A percentile compares a stretch with the other conserved stretches of the same genome.
Evolutionary conservation across 2,888 invertebrate genomes (phyloP).

Genomic region (Acanthosepion esculentum): DNA sequence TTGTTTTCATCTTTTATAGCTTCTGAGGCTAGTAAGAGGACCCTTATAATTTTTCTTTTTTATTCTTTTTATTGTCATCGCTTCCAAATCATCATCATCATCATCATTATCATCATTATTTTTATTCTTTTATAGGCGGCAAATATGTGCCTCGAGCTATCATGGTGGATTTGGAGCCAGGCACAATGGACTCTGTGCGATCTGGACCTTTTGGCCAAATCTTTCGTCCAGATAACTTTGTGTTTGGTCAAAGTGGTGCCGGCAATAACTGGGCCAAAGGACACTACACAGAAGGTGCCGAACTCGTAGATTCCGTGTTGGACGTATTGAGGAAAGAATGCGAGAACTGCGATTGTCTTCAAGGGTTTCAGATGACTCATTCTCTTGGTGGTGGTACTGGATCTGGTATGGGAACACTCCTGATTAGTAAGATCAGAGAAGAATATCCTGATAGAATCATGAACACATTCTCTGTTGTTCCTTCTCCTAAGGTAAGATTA

Average conservation of each 20-base stretch:
- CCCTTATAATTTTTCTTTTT: no score
- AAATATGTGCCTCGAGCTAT: conserved; percentile 96
- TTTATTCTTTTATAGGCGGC: conserved; percentile 76
- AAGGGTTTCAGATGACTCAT: conserved; percentile 66
- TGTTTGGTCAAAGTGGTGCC: conserved; percentile 79
- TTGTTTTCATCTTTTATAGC: no score
- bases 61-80: no score
- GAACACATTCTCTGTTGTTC: conserved; percentile 95
- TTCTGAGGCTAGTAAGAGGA: no score
- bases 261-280: conserved; percentile 85
- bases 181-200: conserved; percentile 97
- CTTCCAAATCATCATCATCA: no score
- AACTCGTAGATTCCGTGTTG: conserved; percentile 54
- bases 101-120: no score
- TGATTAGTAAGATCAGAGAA: conserved; percentile 66
- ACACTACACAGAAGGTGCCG: conserved; percentile 78
- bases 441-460: conserved; percentile 78
- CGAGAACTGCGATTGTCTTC: conserved; percentile 59
- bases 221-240: conserved; percentile 96
- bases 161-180: conserved; percentile 95
- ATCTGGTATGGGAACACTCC: conserved; percentile 65
- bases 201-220: conserved; percentile 96
- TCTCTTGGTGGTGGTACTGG: conserved; percentile 67
- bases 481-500: conserved; percentile 82
- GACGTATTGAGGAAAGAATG: conserved; percentile 56